Evolutionary conservation across 2,888 invertebrate genomes (phyloP).

Genomic region (Netelia virgata): DNA sequence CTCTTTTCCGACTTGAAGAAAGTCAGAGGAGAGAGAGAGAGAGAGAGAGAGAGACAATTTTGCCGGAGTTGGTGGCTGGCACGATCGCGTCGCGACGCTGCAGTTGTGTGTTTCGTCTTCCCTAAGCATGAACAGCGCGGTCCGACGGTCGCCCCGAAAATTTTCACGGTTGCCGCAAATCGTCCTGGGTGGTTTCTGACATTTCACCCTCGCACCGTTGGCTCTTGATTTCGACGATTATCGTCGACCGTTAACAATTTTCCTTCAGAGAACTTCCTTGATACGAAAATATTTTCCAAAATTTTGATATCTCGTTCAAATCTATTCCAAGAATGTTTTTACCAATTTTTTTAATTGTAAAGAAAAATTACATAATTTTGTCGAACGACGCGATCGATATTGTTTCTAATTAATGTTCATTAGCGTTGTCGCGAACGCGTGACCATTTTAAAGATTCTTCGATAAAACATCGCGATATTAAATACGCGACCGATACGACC

Average conservation of each 20-base stretch:
- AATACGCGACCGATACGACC: too few relatives aligned
- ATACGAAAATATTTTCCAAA: too few relatives aligned
- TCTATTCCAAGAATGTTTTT: too few relatives aligned
- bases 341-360: too few relatives aligned
- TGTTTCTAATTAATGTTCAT: too few relatives aligned
- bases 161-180: conserved; percentile 77
- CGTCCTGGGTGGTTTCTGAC: conserved; percentile 57
- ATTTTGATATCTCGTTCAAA: too few relatives aligned
- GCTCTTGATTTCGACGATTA: neutral
- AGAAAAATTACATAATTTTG: too few relatives aligned
- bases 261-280: neutral
- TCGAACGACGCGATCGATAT: too few relatives aligned
- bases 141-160: conserved; percentile 65
- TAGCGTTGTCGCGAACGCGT: too few relatives aligned
- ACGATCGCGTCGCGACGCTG: conserved; percentile 62
- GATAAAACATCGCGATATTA: too few relatives aligned
- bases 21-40: too few relatives aligned
- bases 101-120: neutral
- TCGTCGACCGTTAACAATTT: neutral
- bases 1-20: conserved; percentile 3
- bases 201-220: neutral
- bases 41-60: neutral
- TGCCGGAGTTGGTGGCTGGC: conserved; percentile 50
- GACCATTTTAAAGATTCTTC: too few relatives aligned
- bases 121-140: conserved; percentile 19